Conservation (phyloP, 2,888 invertebrate species). For the Drosophila tanythrix region DNA sequence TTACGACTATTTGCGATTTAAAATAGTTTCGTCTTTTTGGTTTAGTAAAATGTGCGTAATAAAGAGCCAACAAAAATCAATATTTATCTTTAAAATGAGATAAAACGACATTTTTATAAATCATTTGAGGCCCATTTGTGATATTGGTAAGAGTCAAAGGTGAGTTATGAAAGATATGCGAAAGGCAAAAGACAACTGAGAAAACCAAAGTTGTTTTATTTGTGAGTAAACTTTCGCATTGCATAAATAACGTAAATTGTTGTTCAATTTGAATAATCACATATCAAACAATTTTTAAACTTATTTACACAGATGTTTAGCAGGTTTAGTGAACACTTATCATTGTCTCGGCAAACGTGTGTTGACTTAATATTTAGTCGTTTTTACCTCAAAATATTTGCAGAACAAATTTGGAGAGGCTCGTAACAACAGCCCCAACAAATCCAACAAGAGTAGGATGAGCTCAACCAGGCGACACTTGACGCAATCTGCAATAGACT, state of each 20-base stretch:
- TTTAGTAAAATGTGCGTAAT: neutral
- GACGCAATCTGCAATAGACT: slow-evolving; percentile 65
- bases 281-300: neutral
- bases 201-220: neutral
- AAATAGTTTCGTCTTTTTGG: neutral
- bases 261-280: neutral
- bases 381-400: slow-evolving; percentile 41
- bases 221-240: neutral
- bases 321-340: slow-evolving; percentile 1
- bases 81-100: neutral
- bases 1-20: neutral
- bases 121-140: neutral
- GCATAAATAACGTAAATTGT: slow-evolving; percentile 2
- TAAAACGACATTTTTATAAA: neutral
- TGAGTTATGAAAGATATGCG: neutral
- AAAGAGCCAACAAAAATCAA: neutral
- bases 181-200: neutral
- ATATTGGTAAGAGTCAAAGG: neutral
- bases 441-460: neutral
- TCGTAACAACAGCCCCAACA: neutral
- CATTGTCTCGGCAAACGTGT: slow-evolving; percentile 10
- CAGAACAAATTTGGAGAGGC: slow-evolving; percentile 9
- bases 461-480: slow-evolving; percentile 48
- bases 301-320: slow-evolving; percentile 9
- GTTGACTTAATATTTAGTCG: slow-evolving; percentile 37